Conservation (phyloP, 92 coral and sea anemone species). For the Porites evermanni region DNA sequence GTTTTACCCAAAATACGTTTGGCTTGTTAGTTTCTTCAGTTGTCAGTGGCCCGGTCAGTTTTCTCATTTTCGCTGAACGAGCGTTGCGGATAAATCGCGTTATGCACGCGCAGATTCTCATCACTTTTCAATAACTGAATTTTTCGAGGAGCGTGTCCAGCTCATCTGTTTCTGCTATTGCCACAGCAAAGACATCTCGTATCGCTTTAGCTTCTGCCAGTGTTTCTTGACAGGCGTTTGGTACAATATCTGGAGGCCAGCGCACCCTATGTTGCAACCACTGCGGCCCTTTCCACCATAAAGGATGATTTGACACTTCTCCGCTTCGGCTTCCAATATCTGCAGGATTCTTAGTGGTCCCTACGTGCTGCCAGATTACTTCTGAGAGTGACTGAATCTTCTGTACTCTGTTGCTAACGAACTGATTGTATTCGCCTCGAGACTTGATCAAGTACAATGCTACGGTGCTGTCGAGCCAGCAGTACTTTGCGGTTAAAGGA, state of each 20-base stretch:
- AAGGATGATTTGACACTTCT: conserved; percentile 26
- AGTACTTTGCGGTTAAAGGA: conserved; percentile 33
- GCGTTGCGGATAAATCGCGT: no score
- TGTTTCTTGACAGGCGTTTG: neutral
- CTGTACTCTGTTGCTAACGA: conserved; percentile 69
- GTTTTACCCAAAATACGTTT: conserved; percentile 33
- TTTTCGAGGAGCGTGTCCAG: no score
- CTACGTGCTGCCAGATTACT: conserved; percentile 68
- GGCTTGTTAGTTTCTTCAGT: neutral
- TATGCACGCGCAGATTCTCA: no score
- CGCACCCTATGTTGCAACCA: conserved; percentile 62
- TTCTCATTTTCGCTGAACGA: no score
- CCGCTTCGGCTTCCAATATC: conserved; percentile 79
- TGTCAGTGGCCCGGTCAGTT: no score
- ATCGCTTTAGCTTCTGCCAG: no score
- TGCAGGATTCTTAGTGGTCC: conserved; percentile 66
- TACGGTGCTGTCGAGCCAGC: conserved; percentile 77
- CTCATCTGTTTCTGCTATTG: no score
- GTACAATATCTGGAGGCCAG: conserved; percentile 64
- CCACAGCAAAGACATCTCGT: no score
- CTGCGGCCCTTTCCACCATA: conserved; percentile 71
- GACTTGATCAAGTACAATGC: conserved; percentile 66
- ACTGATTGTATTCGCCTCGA: conserved; percentile 61
- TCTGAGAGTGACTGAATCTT: conserved; percentile 63
- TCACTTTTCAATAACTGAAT: no score